A percentile compares a stretch with the other conserved stretches of the same genome.
Evolutionary conservation across 64 coral and sea anemone genomes (phyloP).

Genomic region (Actinia equina): DNA sequence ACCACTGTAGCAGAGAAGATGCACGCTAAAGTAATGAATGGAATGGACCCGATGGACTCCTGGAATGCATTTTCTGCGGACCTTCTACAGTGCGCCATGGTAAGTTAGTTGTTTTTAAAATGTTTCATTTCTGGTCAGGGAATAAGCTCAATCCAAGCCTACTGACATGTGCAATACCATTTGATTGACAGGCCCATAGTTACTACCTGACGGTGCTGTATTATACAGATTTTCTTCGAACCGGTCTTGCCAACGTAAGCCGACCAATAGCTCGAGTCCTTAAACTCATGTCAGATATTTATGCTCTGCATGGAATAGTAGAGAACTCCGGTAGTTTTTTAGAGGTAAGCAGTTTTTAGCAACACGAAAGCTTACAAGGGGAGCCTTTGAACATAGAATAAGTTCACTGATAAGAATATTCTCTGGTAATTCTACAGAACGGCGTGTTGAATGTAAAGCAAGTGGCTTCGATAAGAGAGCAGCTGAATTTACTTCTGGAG

Average conservation of each 20-base stretch:
- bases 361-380: no score
- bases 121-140: neutral
- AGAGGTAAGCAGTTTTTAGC: conserved; percentile 31
- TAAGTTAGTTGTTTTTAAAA: neutral
- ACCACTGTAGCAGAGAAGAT: conserved; percentile 16
- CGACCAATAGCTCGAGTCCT: conserved; percentile 13
- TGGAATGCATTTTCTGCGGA: conserved; percentile 60
- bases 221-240: conserved; percentile 9
- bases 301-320: conserved; percentile 47
- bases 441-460: conserved; percentile 52
- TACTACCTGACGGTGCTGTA: conserved; percentile 31
- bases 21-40: conserved; percentile 36
- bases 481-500: conserved; percentile 55
- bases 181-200: conserved; percentile 45
- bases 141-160: no score
- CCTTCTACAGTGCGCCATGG: conserved; percentile 47
- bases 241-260: conserved; percentile 8
- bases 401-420: neutral
- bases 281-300: conserved; percentile 41
- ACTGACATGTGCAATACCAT: no score
- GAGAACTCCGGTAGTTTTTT: conserved; percentile 60
- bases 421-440: conserved; percentile 16
- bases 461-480: conserved; percentile 41
- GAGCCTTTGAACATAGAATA: no score
- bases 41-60: conserved; percentile 43